phyloP scores from a whole-genome alignment of 2,113 vertebrate genomes.

The Silurus glanis region DNA sequence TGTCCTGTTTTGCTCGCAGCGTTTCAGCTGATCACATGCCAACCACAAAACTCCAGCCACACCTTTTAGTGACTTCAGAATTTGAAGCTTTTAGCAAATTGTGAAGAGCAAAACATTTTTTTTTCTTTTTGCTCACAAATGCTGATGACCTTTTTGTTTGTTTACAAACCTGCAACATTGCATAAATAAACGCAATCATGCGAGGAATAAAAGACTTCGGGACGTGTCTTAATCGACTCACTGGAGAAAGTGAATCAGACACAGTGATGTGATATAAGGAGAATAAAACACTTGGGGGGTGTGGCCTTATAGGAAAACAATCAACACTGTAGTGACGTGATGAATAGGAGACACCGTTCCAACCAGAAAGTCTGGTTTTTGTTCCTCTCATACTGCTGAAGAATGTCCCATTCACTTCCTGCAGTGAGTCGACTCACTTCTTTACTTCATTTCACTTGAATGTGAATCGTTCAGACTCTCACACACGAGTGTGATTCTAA shows the following conservation, averaged over 20 bases:
- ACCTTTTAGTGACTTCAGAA: not conserved
- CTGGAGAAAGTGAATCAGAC: no score
- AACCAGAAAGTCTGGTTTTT: no score
- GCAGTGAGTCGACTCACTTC: no score
- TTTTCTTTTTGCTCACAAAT: not conserved
- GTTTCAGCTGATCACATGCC: conserved; percentile 21
- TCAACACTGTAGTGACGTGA: not conserved
- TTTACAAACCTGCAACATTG: no score
- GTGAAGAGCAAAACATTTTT: not conserved
- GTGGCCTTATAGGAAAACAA: not conserved
- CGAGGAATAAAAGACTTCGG: no score
- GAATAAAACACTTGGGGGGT: not conserved
- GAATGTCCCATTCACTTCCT: no score
- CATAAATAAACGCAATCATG: no score
- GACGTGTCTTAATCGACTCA: no score
- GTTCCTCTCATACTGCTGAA: not conserved
- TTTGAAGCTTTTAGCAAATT: no score
- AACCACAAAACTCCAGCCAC: not conserved
- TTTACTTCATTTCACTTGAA: no score
- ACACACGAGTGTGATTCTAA: no score
- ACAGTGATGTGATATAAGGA: no score
- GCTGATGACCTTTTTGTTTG: not conserved
- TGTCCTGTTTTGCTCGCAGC: conserved; percentile 40
- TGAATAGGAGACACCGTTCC: not conserved
- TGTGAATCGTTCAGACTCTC: not conserved